These are phyloP conservation scores for Macquaria australasica DNA, from an alignment of 2,113 vertebrate genomes.

Conservation along the genomic window DNA sequence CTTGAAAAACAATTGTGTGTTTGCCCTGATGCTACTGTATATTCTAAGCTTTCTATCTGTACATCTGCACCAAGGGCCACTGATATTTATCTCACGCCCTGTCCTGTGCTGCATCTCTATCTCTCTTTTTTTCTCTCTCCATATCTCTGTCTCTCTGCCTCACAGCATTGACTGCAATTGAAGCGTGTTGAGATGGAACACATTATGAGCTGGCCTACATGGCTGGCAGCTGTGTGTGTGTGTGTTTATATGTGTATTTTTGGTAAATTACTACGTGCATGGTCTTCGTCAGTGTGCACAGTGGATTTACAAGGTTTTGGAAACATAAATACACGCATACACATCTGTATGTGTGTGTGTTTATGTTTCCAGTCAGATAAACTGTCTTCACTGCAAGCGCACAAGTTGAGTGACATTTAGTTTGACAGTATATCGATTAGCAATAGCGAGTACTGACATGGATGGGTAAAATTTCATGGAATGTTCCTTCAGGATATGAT, in stretches of 20 bases:
- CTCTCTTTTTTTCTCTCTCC: conserved; percentile 30
- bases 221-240: conserved; percentile 72
- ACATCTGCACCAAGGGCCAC: conserved; percentile 71
- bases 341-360: neutral
- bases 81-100: conserved; percentile 73
- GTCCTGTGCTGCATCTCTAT: conserved; percentile 54
- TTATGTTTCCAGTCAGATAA: neutral
- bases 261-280: conserved; percentile 15
- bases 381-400: neutral
- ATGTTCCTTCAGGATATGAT: conserved; percentile 7
- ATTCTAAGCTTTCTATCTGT: conserved; percentile 56
- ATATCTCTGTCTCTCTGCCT: conserved; percentile 74
- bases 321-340: neutral
- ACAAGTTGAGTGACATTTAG: conserved; percentile 3
- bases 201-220: conserved; percentile 79
- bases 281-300: neutral
- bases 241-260: conserved; percentile 31
- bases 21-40: conserved; percentile 38
- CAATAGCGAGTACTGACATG: neutral
- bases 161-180: conserved; percentile 69
- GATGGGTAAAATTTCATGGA: neutral
- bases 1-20: conserved; percentile 44
- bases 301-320: conserved; percentile 2
- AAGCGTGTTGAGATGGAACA: conserved; percentile 80
- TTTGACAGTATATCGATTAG: conserved; percentile 4